These are phyloP conservation scores for Drosophila limbata DNA, from an alignment of 2,888 invertebrate genomes.

Conservation along the genomic window DNA sequence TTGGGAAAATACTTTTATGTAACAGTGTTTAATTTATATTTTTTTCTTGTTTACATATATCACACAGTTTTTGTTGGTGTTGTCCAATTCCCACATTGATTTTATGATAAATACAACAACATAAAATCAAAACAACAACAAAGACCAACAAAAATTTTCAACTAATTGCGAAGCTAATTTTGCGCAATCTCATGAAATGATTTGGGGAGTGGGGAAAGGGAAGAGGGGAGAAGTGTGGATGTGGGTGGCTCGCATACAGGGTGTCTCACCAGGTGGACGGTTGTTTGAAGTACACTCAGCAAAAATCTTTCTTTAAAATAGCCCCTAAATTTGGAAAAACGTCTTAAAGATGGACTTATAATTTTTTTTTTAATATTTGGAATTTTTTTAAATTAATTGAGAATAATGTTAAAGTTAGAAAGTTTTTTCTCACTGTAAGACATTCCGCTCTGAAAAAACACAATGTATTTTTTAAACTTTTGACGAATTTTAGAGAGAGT, in stretches of 20 bases:
- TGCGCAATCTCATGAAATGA: slow-evolving; percentile 58
- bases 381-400: background rate
- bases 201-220: slow-evolving; percentile 11
- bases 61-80: slow-evolving; percentile 65
- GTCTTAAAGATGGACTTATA: no score
- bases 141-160: slow-evolving; percentile 61
- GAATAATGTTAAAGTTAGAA: no score
- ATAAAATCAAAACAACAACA: slow-evolving; percentile 54
- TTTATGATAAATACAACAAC: slow-evolving; percentile 40
- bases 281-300: slow-evolving; percentile 30
- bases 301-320: background rate
- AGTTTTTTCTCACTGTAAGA: no score
- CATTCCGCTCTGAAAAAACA: no score
- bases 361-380: no score
- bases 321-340: background rate
- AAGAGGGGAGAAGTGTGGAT: background rate
- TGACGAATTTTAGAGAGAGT: no score
- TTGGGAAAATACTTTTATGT: slow-evolving; percentile 56
- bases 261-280: slow-evolving; percentile 68
- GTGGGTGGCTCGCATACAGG: slow-evolving; percentile 40
- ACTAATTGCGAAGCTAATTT: slow-evolving; percentile 76
- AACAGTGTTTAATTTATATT: slow-evolving; percentile 55
- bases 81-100: slow-evolving; percentile 58
- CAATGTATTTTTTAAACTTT: no score
- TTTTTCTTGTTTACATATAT: slow-evolving; percentile 69